These are phyloP conservation scores for Neodiprion fabricii DNA, from an alignment of 1,140 invertebrate genomes.

Conservation along the genomic window DNA sequence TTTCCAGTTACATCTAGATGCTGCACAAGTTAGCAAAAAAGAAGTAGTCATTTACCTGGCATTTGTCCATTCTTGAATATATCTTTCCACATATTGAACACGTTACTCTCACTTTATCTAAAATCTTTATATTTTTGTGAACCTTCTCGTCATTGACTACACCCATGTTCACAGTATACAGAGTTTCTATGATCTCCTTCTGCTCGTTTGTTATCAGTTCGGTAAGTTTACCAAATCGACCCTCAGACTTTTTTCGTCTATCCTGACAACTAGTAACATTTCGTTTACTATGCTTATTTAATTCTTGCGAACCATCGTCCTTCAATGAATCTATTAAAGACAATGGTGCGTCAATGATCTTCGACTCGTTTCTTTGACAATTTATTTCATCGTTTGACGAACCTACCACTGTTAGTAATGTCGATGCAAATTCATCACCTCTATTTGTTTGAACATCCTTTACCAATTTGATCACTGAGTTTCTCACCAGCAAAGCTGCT, in stretches of 20 bases:
- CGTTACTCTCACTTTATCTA: slow-evolving; percentile 34
- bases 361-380: not conserved
- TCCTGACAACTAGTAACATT: not conserved
- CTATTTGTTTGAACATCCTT: not conserved
- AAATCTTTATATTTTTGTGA: slow-evolving; percentile 29
- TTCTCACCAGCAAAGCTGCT: not conserved
- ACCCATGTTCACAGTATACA: slow-evolving; percentile 39
- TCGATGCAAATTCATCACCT: not conserved
- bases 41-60: slow-evolving; percentile 30
- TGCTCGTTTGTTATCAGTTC: slow-evolving; percentile 46
- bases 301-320: not conserved
- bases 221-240: slow-evolving; percentile 36
- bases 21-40: slow-evolving; percentile 8
- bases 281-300: not conserved
- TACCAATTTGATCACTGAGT: not conserved
- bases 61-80: slow-evolving; percentile 45
- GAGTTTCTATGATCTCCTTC: slow-evolving; percentile 39
- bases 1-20: not conserved
- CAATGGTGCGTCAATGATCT: not conserved
- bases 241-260: slow-evolving; percentile 13
- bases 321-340: not conserved
- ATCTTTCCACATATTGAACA: slow-evolving; percentile 40
- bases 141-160: slow-evolving; percentile 35
- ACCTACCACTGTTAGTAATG: not conserved
- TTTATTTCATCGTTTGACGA: not conserved